phyloP scores from a whole-genome alignment of 2,888 invertebrate genomes.

The Agriopis marginaria region DNA sequence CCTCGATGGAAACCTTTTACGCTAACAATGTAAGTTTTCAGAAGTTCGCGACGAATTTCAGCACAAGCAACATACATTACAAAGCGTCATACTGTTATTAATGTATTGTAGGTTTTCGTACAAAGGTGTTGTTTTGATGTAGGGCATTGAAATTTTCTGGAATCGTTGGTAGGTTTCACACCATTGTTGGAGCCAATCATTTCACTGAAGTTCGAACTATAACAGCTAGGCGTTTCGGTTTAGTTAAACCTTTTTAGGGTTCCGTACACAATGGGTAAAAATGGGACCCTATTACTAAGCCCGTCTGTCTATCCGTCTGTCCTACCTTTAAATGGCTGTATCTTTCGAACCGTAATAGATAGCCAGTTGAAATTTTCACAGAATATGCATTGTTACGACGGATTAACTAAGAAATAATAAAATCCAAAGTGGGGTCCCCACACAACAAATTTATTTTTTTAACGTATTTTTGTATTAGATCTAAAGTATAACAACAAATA shows the following conservation, averaged over 20 bases:
- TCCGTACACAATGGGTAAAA: no score
- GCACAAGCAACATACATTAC: conserved; percentile 31
- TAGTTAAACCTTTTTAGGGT: conserved; percentile 21
- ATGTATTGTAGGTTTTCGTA: conserved; percentile 24
- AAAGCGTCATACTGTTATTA: conserved; percentile 9
- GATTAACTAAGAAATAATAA: no score
- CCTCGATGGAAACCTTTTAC: conserved; percentile 9
- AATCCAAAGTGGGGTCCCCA: no score
- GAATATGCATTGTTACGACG: no score
- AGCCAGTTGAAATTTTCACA: no score
- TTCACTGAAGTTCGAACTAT: conserved; percentile 30
- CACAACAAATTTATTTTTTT: no score
- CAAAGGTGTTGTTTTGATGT: conserved; percentile 30
- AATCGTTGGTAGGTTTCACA: conserved; percentile 34
- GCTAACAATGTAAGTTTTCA: conserved; percentile 19
- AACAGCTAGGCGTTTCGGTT: conserved; percentile 21
- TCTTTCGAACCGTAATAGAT: no score
- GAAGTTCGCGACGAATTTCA: conserved; percentile 13
- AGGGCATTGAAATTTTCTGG: conserved; percentile 36
- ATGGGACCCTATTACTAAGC: no score
- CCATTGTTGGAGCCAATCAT: conserved; percentile 31
- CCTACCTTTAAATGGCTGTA: no score
- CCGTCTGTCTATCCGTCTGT: no score
- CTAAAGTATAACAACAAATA: no score
- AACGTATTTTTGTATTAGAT: no score